A percentile compares a stretch with the other conserved stretches of the same genome.
phyloP scores from a whole-genome alignment of 1,140 invertebrate species.

The Drosophila tropicalis region DNA sequence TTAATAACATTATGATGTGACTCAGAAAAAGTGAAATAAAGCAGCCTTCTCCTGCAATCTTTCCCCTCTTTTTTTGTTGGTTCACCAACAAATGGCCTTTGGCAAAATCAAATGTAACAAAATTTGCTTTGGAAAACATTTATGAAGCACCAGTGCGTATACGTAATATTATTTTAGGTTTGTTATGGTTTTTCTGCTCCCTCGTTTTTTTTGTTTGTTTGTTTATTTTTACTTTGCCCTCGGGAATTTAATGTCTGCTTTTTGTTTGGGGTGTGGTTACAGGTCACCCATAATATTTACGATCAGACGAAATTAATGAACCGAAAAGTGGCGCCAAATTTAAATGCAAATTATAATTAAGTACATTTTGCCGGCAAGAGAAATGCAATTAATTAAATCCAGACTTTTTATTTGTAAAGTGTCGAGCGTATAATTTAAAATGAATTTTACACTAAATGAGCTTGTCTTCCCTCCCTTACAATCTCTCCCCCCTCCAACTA shows the following conservation, averaged over 20 bases:
- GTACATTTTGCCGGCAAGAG: background rate
- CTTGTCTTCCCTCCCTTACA: background rate
- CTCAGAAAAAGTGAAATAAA: no score
- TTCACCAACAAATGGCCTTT: no score
- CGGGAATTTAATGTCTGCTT: background rate
- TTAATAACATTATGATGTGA: background rate
- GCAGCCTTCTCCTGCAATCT: background rate
- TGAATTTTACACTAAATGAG: conserved; percentile 49
- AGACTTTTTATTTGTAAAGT: background rate
- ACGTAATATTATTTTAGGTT: conserved; percentile 27
- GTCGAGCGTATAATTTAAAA: conserved; percentile 48
- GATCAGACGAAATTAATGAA: conserved; percentile 21
- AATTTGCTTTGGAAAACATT: background rate
- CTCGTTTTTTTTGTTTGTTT: conserved; percentile 6
- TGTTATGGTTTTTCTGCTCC: conserved; percentile 20
- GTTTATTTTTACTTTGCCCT: conserved; percentile 29
- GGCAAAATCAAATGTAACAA: background rate
- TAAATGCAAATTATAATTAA: conserved; percentile 47
- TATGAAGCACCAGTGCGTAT: conserved; percentile 44
- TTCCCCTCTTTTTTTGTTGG: no score
- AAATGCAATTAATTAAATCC: conserved; percentile 50
- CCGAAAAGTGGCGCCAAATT: conserved; percentile 23
- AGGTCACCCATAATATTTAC: conserved; percentile 9
- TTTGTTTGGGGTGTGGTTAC: background rate
- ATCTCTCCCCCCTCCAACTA: background rate